Conservation (phyloP, 2,113 vertebrate species). For the Nipponia nippon region DNA sequence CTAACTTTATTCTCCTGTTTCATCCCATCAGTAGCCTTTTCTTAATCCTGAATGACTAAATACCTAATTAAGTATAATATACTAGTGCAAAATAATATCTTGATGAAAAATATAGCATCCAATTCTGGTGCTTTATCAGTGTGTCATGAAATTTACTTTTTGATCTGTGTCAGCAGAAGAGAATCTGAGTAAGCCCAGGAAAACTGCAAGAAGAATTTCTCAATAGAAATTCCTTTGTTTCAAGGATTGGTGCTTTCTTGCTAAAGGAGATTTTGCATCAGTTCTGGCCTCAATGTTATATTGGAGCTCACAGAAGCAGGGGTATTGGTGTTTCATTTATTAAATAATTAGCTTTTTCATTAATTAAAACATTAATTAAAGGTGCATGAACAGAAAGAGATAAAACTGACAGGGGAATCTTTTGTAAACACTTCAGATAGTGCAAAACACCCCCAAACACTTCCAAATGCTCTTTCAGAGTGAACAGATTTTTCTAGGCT, state of each 20-base stretch:
- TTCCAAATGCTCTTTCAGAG: background rate
- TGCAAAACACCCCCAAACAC: background rate
- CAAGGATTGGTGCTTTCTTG: background rate
- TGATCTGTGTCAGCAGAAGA: background rate
- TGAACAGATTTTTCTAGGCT: background rate
- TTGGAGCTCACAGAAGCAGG: background rate
- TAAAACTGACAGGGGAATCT: background rate
- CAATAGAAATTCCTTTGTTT: background rate
- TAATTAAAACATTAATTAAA: background rate
- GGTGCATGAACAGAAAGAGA: background rate
- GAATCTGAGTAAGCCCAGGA: background rate
- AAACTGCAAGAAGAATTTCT: background rate
- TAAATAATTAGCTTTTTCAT: background rate
- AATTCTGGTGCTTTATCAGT: background rate
- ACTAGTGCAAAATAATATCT: background rate
- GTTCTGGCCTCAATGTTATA: background rate
- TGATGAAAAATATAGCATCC: background rate
- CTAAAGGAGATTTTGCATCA: background rate
- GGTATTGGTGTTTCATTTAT: background rate
- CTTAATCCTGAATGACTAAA: background rate
- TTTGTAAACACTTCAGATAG: background rate
- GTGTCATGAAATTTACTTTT: background rate
- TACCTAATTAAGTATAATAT: background rate
- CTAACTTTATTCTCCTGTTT: background rate
- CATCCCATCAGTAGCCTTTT: background rate